These are phyloP conservation scores for Macrotus californicus DNA, from an alignment of 2,113 vertebrate species.

Conservation along the genomic window DNA sequence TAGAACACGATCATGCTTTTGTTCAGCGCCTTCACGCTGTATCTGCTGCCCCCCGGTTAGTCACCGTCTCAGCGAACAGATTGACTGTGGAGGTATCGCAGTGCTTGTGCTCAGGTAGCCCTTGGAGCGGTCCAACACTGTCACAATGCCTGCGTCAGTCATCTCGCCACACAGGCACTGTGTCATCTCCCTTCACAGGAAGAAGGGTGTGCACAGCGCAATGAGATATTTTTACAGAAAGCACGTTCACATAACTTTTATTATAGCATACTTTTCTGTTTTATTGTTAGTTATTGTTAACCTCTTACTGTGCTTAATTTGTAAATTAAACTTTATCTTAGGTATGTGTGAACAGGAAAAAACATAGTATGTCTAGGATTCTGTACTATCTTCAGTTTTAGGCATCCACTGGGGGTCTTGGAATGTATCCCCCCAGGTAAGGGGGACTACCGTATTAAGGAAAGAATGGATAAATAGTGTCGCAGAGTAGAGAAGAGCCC, in stretches of 20 bases:
- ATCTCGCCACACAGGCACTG: not conserved
- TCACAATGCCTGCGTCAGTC: not conserved
- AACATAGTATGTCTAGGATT: not conserved
- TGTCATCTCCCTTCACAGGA: not conserved
- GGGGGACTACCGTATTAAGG: not conserved
- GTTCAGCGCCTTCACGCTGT: no score
- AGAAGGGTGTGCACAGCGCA: not conserved
- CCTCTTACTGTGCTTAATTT: not conserved
- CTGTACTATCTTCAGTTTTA: not conserved
- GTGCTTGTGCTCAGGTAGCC: not conserved
- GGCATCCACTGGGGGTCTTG: not conserved
- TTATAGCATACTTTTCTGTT: not conserved
- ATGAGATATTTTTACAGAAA: not conserved
- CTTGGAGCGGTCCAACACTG: not conserved
- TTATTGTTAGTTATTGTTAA: not conserved
- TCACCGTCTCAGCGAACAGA: no score
- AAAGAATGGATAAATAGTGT: not conserved
- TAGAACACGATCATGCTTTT: no score
- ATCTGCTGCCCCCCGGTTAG: no score
- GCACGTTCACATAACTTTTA: not conserved
- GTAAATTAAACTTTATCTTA: not conserved
- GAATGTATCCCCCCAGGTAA: not conserved
- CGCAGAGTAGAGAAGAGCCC: not conserved
- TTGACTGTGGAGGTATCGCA: no score
- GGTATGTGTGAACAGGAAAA: not conserved